phyloP scores from a whole-genome alignment of 2,113 vertebrate species.

The Myrmophylax atrothorax region DNA sequence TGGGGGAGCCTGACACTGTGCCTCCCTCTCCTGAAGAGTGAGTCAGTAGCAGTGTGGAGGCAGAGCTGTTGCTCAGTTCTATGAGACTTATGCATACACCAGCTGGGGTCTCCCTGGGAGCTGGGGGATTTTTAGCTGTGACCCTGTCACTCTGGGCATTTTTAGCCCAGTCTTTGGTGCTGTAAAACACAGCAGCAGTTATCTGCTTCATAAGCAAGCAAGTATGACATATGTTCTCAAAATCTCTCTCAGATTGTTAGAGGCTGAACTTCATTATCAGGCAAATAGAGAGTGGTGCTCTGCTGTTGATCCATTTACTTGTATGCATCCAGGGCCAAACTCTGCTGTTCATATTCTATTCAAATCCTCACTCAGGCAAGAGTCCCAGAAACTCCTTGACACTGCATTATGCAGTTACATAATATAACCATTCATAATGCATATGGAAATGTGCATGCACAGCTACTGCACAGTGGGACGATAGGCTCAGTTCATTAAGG shows the following conservation, averaged over 20 bases:
- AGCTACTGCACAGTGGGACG: neutral
- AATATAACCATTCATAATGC: conserved; percentile 30
- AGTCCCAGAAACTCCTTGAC: neutral
- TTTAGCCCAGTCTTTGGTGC: neutral
- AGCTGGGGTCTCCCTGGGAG: neutral
- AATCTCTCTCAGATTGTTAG: neutral
- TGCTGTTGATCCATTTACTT: neutral
- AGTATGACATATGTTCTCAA: neutral
- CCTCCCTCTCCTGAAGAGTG: neutral
- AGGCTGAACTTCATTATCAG: neutral
- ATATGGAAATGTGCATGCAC: neutral
- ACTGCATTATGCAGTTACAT: neutral
- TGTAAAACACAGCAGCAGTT: neutral
- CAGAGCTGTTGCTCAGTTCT: neutral
- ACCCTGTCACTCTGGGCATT: neutral
- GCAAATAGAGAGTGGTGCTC: neutral
- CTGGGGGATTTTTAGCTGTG: neutral
- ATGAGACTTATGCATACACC: neutral
- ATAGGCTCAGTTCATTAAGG: neutral
- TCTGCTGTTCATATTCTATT: neutral
- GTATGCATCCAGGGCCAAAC: neutral
- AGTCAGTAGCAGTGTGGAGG: neutral
- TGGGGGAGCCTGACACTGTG: neutral
- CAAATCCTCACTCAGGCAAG: neutral
- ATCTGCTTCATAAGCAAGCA: neutral